Evolutionary conservation across 64 coral and sea anemone genomes (phyloP), one percentile per base, ranked within the genome.

Genomic region (Orbicella faveolata): DNA sequence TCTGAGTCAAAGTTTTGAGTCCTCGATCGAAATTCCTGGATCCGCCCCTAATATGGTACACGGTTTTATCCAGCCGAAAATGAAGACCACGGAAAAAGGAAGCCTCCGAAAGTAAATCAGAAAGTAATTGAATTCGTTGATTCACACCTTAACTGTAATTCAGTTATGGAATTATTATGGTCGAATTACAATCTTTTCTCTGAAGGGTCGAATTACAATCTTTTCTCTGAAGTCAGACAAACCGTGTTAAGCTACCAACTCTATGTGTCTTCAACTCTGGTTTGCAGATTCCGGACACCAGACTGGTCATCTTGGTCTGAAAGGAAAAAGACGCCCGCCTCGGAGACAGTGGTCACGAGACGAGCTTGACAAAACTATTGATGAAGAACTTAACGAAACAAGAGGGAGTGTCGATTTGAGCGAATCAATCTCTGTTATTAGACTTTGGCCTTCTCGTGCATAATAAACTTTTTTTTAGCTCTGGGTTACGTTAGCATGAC

Each of bases 221-320:
- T 48, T 48, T 48, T 48, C 44, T 48, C 5, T 48, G 5, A 48
- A 5, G 44, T 48, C 44, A 48, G 44, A 6, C 44, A 48, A 48
- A 48, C 44, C 20, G 6, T 67, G 9, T 4, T 67, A 21, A 18
- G 18, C 64, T 23, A 21, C 20, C 23, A 67, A n/a, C 18, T 20
- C 14, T 8, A n/a, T 20, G 6, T 67, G 20, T 3, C 18, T 23
- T 21, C 18, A 7, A 15, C n/a, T n/a, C 35, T 61, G 52, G 23
- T 35, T 68, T 85, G 8, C 82, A 85, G 82, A 85, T 85, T 72
- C 65, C 10, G 30, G 21, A 85, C 30, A 51, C 39, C 82, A 85
- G 36, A 23, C 4, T 10, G 41, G 19, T 44, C 37, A 70, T 65
- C 19, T 52, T 70, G 39, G 82, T 14, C 36, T 85, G 3, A 85